Base-by-base conservation (phyloP, 1,140 invertebrate species). In the Zophobas atratus region DNA sequence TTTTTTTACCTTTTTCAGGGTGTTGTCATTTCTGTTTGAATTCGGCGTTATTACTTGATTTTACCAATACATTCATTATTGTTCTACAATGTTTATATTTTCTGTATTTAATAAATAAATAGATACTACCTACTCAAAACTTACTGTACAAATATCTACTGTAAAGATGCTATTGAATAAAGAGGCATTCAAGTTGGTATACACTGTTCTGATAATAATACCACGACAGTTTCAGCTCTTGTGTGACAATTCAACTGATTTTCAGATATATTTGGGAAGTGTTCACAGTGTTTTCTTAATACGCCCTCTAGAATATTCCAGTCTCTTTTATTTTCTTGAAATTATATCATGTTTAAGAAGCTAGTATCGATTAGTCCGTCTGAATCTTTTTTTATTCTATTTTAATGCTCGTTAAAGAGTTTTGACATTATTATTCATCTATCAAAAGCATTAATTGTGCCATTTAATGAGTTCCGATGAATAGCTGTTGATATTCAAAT, bases 331-430 rank as follows among this genome's bases (percentile, higher is more conserved):
- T 39, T 67, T 67, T 20, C 39, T 43, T 43, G 41, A 33, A 43
- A 41, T 67, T 39, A 67, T 67, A 67, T 67, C 60, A 20, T 67
- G 20, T 46, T 51, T 43, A 8, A 5, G 43, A 43, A 39, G 60
- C 36, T 48, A 39, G 39, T 67, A 67, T 67, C 60, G 60, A 67
- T 67, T 67, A 32, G 39, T 67, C 60, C 41, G 8, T 6, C 41
- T 35, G 60, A 67, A 67, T 39, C 60, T 39, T 67, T 67, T 67
- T 39, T 43, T 67, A 67, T 67, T 67, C 60, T 67, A 67, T 46
- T 67, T 67, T 67, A 67, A 43, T 67, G 41, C 41, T 67, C 60
- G 60, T 67, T 67, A 67, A 67, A 67, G 43, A 39, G 60, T 20
- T 67, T 39, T 67, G 41, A 67, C 43, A n/a, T 1, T 41, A 63